Evolutionary conservation across 1,140 invertebrate genomes (phyloP), one percentile per base, ranked within the genome.

Genomic region (Prorops nasuta): DNA sequence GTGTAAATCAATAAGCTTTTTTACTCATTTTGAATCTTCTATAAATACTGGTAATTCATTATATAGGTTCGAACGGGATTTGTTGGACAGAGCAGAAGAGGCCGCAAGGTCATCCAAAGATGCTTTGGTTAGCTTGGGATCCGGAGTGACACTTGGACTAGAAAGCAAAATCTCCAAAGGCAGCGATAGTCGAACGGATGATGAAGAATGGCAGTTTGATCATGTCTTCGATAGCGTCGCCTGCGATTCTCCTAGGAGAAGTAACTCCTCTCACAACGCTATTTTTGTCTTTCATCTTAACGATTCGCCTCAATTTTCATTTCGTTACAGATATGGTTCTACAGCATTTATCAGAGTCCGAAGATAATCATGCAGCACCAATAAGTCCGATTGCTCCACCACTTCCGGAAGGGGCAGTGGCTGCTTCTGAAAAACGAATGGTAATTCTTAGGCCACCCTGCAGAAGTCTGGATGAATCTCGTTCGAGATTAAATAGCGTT

Each of bases 401-500:
- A 3, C 53, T 72, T 36, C 64, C 69, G 1, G 63, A 62, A 31
- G 64, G 68, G 14, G 44, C 68, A 2, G 52, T 74, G 18, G 63
- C 66, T 18, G 71, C 66, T 6, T 63, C 63, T 14, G 81, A 83
- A 21, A 81, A 82, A 31, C 79, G 81, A 15, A 76, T 83, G 17
- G 75, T 82, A 3, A 70, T 83, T 36, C 74, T 76, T 16, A 76
- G 12, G 51, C 60, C 15, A 59, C 72, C 24, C 74, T 69, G 34
- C 9, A 39, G 74, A 77, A 40, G 66, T 74, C 22, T 75, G 78
- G 24, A 80, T 77, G 79, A 44, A 1, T 48, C 40, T 35, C 76
- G 80, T 37, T 77, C 79, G 10, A 81, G 80, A 57, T 63, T 83
- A 51, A 80, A 80, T 63, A 80, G 79, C 38, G 76, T 78, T 3